A percentile compares a stretch with the other conserved stretches of the same genome.
These are phyloP conservation scores for Lochmaea capreae DNA, from an alignment of 2,888 invertebrate species.

Conservation along the genomic window DNA sequence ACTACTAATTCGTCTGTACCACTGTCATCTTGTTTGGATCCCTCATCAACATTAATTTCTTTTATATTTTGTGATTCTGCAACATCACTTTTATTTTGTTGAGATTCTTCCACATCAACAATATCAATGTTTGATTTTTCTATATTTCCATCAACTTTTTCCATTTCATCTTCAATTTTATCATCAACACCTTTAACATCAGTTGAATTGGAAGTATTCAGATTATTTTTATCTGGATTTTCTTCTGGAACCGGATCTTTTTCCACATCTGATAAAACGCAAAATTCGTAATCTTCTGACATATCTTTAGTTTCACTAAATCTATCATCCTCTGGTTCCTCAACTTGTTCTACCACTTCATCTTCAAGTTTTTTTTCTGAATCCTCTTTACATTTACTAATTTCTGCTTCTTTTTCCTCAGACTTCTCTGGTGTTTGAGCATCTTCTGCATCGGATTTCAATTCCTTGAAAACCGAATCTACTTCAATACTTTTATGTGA, in stretches of 20 bases:
- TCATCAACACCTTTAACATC: not conserved
- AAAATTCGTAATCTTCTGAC: slow-evolving; percentile 48
- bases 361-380: slow-evolving; percentile 10
- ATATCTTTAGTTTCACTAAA: slow-evolving; percentile 31
- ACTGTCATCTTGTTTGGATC: not conserved
- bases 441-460: not conserved
- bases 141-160: not conserved
- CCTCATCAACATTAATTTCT: not conserved
- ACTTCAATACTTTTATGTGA: slow-evolving; percentile 11
- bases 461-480: not conserved
- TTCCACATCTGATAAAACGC: slow-evolving; percentile 47
- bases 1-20: not conserved
- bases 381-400: not conserved
- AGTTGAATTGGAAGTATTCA: not conserved
- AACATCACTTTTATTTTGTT: not conserved
- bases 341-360: slow-evolving; percentile 10
- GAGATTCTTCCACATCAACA: not conserved
- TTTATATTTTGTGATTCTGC: not conserved
- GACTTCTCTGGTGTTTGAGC: slow-evolving; percentile 8
- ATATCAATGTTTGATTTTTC: not conserved
- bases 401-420: not conserved
- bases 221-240: not conserved
- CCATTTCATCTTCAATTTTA: no score
- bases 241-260: slow-evolving; percentile 14
- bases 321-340: slow-evolving; percentile 17